Evolutionary conservation across 2,797 vertebrate species (phyloP).

Genomic region (Halcyon smyrnensis): DNA sequence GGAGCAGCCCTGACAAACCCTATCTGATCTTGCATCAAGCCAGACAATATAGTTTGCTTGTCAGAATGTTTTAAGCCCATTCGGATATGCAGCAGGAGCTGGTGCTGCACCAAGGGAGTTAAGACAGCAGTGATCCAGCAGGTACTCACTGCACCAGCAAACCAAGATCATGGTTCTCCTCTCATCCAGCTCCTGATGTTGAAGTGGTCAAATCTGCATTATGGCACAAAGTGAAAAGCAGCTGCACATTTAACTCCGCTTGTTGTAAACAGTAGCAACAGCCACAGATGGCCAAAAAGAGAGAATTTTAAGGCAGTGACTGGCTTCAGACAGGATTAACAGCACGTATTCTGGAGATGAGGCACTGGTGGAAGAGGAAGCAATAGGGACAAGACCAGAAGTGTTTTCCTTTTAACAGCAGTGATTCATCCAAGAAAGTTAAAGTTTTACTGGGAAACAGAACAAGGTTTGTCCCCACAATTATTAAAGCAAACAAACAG

Average conservation of each 20-base stretch:
- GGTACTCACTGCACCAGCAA: background rate
- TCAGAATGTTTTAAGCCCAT: slow-evolving; percentile 24
- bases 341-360: slow-evolving; percentile 3
- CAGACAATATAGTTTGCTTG: background rate
- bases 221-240: background rate
- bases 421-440: slow-evolving; percentile 8
- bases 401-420: background rate
- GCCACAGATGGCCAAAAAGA: background rate
- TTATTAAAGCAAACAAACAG: background rate
- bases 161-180: background rate
- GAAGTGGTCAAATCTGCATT: background rate
- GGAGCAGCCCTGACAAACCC: slow-evolving; percentile 28
- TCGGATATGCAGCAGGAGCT: background rate
- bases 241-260: background rate
- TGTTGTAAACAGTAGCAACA: background rate
- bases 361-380: background rate
- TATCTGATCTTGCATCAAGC: background rate
- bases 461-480: background rate
- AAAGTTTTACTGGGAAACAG: background rate
- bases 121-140: background rate
- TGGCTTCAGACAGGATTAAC: background rate
- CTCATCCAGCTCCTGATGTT: background rate
- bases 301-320: background rate
- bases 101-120: background rate
- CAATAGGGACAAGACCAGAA: background rate